phyloP scores from a whole-genome alignment of 2,888 invertebrate species.

The Dryococelus australis region DNA sequence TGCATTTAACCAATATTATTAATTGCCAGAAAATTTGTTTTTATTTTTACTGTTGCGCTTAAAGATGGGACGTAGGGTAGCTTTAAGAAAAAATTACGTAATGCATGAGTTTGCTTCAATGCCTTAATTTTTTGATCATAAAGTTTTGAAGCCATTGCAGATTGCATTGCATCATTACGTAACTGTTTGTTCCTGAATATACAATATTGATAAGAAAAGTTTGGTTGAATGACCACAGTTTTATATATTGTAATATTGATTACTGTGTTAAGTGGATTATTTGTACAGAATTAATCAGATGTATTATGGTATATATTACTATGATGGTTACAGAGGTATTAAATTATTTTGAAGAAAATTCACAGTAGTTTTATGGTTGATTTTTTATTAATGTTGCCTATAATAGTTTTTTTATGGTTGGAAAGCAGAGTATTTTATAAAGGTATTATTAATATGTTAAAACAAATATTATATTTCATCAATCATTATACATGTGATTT shows the following conservation, averaged over 20 bases:
- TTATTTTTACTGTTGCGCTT: constrained; percentile 16
- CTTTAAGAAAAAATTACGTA: constrained; percentile 25
- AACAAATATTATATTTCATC: constrained; percentile 36
- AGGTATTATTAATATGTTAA: constrained; percentile 37
- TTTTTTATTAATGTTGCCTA: constrained; percentile 30
- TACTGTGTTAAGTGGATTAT: constrained; percentile 31
- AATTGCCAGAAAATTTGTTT: constrained; percentile 3
- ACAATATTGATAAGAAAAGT: constrained; percentile 32
- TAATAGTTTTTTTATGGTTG: constrained; percentile 42
- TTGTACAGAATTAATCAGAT: constrained; percentile 39
- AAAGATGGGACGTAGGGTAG: constrained; percentile 11
- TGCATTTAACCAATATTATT: not conserved
- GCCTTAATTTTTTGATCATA: constrained; percentile 36
- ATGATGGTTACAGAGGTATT: constrained; percentile 42
- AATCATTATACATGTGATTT: constrained; percentile 32
- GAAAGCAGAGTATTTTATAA: constrained; percentile 42
- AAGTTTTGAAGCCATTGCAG: constrained; percentile 25
- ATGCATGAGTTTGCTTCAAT: constrained; percentile 33
- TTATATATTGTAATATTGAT: constrained; percentile 24
- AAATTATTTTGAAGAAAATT: constrained; percentile 44
- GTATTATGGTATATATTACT: constrained; percentile 32
- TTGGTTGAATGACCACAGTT: constrained; percentile 30
- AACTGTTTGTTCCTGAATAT: constrained; percentile 35
- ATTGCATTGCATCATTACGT: constrained; percentile 22
- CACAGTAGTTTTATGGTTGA: constrained; percentile 41